Base-by-base conservation (phyloP, 2,888 invertebrate species). In the Pterostichus madidus region DNA sequence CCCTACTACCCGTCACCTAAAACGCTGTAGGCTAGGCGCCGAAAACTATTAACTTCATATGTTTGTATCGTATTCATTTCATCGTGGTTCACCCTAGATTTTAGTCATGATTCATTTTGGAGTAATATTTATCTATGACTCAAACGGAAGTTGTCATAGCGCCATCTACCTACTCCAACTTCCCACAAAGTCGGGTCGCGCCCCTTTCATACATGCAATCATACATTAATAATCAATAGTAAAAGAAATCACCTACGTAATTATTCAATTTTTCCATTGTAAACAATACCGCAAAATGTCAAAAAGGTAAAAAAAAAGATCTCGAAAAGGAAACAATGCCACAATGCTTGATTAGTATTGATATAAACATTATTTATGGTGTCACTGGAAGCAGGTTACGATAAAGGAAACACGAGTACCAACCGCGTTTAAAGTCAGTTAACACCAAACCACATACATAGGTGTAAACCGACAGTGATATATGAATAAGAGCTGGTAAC, bases 381-480 rank as follows among this genome's bases (percentile, higher is more conserved):
- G 77, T 56, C 77, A 77, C 32, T 13, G 15, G 77, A 39, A 61
- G 61, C 76, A 59, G 39, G 44, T 31, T 35, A 39, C 44, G 61
- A 78, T 59, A 61, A 78, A 78, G 78, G 32, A 76, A 71, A 80
- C 56, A 80, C 56, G 44, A 73, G 56, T 71, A 32, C 52, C 49
- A 80, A 39, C 17, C 56, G 80, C 32, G 46, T 35, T 78, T 61
- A 79, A 17, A 49, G 13, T 56, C 56, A 71, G 68, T 75, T 56
- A 81, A 11, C 59, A 35, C 46, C 11, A 15, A 11, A 15, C 8
- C 44, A n/a, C 10, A 8, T 24, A 39, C 39, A 81, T 75, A 81
- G 81, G 81, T 81, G 81, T 75, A 81, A 81, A 81, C 15, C 61
- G 75, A 81, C 81, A 81, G 64, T 81, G 81, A 81, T 81, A 81